Percentiles rank a stretch among this genome's conserved stretches.
phyloP scores from a whole-genome alignment of 1,140 invertebrate species.

The Aphis gossypii region DNA sequence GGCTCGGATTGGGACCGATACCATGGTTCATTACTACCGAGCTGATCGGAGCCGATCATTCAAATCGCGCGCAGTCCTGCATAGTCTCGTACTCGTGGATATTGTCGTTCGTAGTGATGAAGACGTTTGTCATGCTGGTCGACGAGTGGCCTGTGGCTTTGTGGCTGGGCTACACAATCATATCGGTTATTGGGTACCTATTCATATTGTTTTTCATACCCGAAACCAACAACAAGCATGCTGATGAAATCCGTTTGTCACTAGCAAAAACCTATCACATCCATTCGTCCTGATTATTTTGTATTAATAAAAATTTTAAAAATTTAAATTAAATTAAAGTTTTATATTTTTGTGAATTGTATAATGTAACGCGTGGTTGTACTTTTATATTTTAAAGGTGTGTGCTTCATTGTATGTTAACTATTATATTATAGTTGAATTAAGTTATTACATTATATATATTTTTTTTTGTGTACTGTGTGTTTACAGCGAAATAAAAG shows the following conservation, averaged over 20 bases:
- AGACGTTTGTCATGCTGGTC: slow-evolving; percentile 64
- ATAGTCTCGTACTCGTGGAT: slow-evolving; percentile 67
- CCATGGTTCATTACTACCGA: slow-evolving; percentile 77
- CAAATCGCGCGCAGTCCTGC: slow-evolving; percentile 68
- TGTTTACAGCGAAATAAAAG: background rate
- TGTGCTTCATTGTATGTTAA: background rate
- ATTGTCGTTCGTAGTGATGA: slow-evolving; percentile 68
- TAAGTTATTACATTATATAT: background rate
- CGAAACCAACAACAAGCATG: slow-evolving; percentile 89
- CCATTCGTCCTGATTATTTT: background rate
- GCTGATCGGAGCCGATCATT: slow-evolving; percentile 72
- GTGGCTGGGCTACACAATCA: slow-evolving; percentile 75
- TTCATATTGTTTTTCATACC: slow-evolving; percentile 82
- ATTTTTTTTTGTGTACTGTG: background rate
- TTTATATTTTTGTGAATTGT: background rate
- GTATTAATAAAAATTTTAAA: background rate
- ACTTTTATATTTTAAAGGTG: background rate
- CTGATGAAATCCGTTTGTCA: slow-evolving; percentile 80
- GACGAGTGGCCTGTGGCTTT: slow-evolving; percentile 57
- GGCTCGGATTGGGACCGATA: slow-evolving; percentile 75
- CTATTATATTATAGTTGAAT: background rate
- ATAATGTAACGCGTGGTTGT: background rate
- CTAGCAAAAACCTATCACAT: slow-evolving; percentile 61
- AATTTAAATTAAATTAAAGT: background rate
- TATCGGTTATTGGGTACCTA: slow-evolving; percentile 75